These are phyloP conservation scores for Empidonax alnorum DNA, from an alignment of 2,113 vertebrate genomes.

Conservation along the genomic window DNA sequence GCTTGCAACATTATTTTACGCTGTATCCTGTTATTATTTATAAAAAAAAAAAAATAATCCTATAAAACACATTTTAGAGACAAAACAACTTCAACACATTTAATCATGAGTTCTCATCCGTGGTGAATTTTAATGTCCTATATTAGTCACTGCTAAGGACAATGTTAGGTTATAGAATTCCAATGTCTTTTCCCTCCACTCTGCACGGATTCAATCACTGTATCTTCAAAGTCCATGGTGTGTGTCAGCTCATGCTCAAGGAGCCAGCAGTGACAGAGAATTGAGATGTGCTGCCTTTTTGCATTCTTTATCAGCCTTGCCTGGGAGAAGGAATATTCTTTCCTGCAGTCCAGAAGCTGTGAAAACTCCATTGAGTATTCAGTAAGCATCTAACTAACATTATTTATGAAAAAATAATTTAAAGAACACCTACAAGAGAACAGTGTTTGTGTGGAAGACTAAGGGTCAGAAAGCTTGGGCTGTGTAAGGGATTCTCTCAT, in stretches of 20 bases:
- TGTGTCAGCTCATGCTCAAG: conserved; percentile 30
- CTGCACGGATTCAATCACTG: background rate
- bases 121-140: background rate
- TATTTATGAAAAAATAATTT: conserved; percentile 43
- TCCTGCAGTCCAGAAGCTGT: background rate
- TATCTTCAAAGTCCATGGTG: conserved; percentile 39
- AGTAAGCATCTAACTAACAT: background rate
- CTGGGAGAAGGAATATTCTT: conserved; percentile 35
- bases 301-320: conserved; percentile 19
- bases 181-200: background rate
- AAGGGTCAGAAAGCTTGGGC: background rate
- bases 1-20: background rate
- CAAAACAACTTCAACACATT: background rate
- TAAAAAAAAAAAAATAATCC: background rate
- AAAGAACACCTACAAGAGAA: background rate
- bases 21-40: background rate
- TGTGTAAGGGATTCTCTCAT: background rate
- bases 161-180: background rate
- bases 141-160: background rate
- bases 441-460: background rate
- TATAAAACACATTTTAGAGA: background rate
- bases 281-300: conserved; percentile 21
- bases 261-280: conserved; percentile 38
- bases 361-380: background rate
- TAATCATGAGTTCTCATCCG: background rate